A percentile compares a stretch with the other conserved stretches of the same genome.
Conservation (phyloP, 2,113 vertebrate species). For the Microtus montanus region DNA sequence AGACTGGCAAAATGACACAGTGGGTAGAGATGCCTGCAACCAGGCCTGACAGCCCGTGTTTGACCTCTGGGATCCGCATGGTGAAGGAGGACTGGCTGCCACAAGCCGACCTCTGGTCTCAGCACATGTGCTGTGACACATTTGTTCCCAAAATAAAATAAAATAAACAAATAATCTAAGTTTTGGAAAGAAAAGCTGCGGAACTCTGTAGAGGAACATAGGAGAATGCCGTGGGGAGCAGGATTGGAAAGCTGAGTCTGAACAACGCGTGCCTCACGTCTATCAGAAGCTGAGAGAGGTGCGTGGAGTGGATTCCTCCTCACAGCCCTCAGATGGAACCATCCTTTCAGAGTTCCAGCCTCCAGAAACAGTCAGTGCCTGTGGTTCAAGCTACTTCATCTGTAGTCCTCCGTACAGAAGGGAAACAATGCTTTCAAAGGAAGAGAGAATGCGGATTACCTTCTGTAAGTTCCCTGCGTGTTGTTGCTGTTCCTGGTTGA, state of each 20-base stretch:
- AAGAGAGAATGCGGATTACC: no score
- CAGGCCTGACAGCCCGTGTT: neutral
- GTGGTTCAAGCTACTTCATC: neutral
- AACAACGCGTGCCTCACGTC: no score
- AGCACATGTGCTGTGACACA: no score
- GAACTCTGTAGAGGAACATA: neutral
- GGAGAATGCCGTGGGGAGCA: rapidly evolving
- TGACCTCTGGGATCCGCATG: neutral
- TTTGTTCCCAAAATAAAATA: neutral
- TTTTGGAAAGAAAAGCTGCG: neutral
- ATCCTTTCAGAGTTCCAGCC: neutral
- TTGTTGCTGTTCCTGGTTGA: neutral
- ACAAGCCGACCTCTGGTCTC: neutral
- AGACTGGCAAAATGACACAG: neutral
- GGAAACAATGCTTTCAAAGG: neutral
- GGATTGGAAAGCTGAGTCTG: neutral
- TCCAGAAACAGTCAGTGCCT: neutral
- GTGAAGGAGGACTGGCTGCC: neutral
- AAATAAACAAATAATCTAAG: no score
- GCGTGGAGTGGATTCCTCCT: neutral
- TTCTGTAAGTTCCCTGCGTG: neutral
- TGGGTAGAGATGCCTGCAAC: rapidly evolving
- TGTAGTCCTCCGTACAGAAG: no score
- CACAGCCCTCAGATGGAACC: no score
- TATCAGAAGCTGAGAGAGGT: neutral